These are phyloP conservation scores for Anas georgica DNA, from an alignment of 2,797 vertebrate genomes.

Conservation along the genomic window DNA sequence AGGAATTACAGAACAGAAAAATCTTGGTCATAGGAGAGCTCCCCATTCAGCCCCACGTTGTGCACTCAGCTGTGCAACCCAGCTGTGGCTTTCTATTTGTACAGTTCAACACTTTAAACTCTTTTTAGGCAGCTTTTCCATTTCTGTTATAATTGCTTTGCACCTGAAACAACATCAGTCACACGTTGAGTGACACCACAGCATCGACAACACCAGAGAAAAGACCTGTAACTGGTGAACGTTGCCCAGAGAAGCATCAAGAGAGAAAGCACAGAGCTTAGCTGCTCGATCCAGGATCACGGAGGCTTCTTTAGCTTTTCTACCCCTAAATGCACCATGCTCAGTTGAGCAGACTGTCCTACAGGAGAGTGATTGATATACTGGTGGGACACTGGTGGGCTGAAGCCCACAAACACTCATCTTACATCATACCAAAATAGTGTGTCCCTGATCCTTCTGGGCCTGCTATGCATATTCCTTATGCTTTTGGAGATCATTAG, in stretches of 20 bases:
- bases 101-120: not conserved
- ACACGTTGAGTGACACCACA: not conserved
- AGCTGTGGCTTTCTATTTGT: not conserved
- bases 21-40: not conserved
- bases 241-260: not conserved
- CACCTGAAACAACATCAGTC: not conserved
- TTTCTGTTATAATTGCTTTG: not conserved
- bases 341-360: no score
- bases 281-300: accelerated
- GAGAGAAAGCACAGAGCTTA: not conserved
- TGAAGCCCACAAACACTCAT: no score
- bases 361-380: no score
- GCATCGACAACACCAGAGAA: not conserved
- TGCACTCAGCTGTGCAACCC: not conserved
- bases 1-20: not conserved
- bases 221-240: not conserved
- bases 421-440: not conserved
- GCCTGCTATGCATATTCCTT: accelerated
- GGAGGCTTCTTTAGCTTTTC: not conserved
- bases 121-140: not conserved
- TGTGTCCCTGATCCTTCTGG: not conserved
- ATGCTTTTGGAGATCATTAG: not conserved
- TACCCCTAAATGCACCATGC: not conserved
- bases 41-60: not conserved
- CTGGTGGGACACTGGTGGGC: no score